Evolutionary conservation across 2,797 vertebrate genomes (phyloP), one percentile per base, ranked within the genome.

Genomic region (Artibeus jamaicensis): DNA sequence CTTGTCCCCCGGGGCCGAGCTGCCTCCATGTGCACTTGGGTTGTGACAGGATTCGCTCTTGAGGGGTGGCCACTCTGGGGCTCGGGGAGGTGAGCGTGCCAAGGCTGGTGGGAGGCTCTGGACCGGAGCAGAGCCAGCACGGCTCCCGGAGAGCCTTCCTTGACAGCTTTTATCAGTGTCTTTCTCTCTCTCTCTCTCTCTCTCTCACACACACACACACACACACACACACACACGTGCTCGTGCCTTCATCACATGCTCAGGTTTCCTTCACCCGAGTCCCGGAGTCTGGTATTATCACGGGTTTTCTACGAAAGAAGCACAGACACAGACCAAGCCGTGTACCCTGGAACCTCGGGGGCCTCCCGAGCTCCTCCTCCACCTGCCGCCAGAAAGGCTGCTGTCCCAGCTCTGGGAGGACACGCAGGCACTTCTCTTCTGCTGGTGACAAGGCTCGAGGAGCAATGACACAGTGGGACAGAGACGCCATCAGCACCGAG

Each of bases 151-250:
- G 79, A 91, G 50, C 57, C 10, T 70, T 93, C 37, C 68, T 7
- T 74, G 82, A 34, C 59, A 77, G 71, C 46, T 83, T 91, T 93
- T 89, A 70, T 44, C n/a, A n/a, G n/a, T n/a, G n/a, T n/a, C n/a
- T n/a, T n/a, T n/a, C n/a, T n/a, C n/a, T n/a, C n/a, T n/a, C n/a
- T n/a, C n/a, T n/a, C n/a, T n/a, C n/a, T n/a, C n/a, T n/a, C n/a
- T n/a, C n/a, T n/a, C n/a, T n/a, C n/a, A n/a, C n/a, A 5, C 32
- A 5, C 29, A 14, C 6, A 48, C 44, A n/a, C 21, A 39, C 34
- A 79, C 34, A 39, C 4, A n/a, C 65, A 9, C 34, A 39, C 34
- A 39, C 24, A 48, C 15, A n/a, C 14, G 67, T 8, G 53, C 32
- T 16, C 6, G 5, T 1, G 2, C 24, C 16, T 21, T 8, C 65